A percentile compares a stretch with the other conserved stretches of the same genome.
These are phyloP conservation scores for Schizothorax lantsangensis DNA, from an alignment of 2,797 vertebrate genomes.

Conservation along the genomic window DNA sequence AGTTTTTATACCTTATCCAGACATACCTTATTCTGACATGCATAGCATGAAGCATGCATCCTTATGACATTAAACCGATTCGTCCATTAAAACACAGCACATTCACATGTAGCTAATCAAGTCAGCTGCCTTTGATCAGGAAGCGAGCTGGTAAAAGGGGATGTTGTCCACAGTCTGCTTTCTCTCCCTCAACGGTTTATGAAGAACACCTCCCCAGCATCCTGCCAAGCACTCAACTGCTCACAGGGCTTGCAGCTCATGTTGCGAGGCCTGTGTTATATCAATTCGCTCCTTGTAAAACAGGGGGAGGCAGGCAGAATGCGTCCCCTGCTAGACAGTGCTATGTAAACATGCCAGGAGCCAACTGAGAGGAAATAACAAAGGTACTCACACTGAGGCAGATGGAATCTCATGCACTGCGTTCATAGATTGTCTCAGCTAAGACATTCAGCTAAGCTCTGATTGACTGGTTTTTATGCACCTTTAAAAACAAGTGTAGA, in stretches of 20 bases:
- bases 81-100: not conserved
- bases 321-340: not conserved
- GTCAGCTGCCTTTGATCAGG: conserved; percentile 25
- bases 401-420: not conserved
- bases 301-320: conserved; percentile 17
- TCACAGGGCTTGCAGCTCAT: conserved; percentile 13
- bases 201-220: conserved; percentile 26
- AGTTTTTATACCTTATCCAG: not conserved
- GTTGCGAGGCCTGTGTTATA: conserved; percentile 20
- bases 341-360: conserved; percentile 42
- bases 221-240: conserved; percentile 37
- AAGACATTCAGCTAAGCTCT: not conserved
- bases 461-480: not conserved
- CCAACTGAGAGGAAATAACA: conserved; percentile 6
- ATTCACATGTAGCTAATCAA: conserved; percentile 22
- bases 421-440: conserved; percentile 2
- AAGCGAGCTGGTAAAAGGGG: not conserved
- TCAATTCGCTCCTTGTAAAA: conserved; percentile 26
- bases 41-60: not conserved
- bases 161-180: conserved; percentile 17
- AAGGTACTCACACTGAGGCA: not conserved
- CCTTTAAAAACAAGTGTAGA: not conserved
- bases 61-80: not conserved
- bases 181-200: not conserved
- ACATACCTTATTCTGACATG: not conserved